Percentiles rank a stretch among this genome's conserved stretches.
Evolutionary conservation across 1,140 invertebrate genomes (phyloP).

Genomic region (Saxidomus purpurata): DNA sequence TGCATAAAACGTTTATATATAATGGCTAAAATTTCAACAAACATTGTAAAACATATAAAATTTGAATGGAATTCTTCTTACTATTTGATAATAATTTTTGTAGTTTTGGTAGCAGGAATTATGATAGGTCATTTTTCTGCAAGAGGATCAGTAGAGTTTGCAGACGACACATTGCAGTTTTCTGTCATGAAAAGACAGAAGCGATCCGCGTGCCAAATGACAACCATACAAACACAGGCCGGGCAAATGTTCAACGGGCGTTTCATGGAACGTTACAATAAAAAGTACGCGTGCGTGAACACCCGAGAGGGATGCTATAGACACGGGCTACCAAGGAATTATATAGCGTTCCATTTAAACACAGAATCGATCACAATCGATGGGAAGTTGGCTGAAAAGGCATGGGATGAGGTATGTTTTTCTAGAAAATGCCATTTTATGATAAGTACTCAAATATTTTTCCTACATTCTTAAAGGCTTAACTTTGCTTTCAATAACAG

Average conservation of each 20-base stretch:
- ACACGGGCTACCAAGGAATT: constrained; percentile 5
- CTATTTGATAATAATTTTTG: too few species aligned
- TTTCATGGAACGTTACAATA: background rate
- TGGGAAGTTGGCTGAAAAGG: background rate
- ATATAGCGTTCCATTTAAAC: background rate
- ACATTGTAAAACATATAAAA: too few species aligned
- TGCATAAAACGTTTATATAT: too few species aligned
- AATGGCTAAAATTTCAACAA: too few species aligned
- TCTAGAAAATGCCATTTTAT: background rate
- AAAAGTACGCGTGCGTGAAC: background rate
- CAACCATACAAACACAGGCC: background rate
- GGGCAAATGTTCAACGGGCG: background rate
- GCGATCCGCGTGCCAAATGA: background rate
- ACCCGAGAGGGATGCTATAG: background rate
- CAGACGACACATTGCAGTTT: background rate
- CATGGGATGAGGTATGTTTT: constrained; percentile 20
- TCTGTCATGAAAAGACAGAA: background rate
- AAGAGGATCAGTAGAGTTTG: background rate
- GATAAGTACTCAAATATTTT: too few species aligned
- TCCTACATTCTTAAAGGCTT: too few species aligned
- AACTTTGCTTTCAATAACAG: too few species aligned
- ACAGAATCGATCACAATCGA: background rate
- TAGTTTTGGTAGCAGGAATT: constrained; percentile 18
- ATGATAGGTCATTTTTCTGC: constrained; percentile 42
- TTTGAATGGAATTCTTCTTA: too few species aligned